These are phyloP conservation scores for Siderastrea siderea DNA, from an alignment of 92 coral and sea anemone species.

Conservation along the genomic window DNA sequence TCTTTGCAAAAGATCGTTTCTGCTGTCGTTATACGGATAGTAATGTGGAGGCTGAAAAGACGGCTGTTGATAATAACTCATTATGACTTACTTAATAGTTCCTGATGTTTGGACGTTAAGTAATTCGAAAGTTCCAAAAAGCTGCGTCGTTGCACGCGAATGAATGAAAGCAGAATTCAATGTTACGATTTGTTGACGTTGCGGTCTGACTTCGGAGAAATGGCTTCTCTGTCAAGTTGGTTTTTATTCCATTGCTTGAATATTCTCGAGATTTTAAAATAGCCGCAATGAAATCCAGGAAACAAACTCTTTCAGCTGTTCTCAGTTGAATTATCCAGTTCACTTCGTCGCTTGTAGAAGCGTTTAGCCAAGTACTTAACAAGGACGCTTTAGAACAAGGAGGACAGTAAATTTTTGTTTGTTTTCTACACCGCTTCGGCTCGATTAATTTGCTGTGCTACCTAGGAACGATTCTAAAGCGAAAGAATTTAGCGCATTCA, in stretches of 20 bases:
- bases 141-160: neutral
- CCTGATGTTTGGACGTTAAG: neutral
- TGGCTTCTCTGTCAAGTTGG: neutral
- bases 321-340: neutral
- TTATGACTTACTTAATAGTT: neutral
- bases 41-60: constrained; percentile 48
- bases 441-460: constrained; percentile 9
- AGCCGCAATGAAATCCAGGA: neutral
- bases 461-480: constrained; percentile 23
- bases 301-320: neutral
- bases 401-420: neutral
- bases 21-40: constrained; percentile 21
- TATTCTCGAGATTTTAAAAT: neutral
- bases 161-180: neutral
- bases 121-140: neutral
- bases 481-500: constrained; percentile 27
- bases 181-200: neutral
- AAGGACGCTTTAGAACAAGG: constrained; percentile 1
- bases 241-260: neutral
- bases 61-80: constrained; percentile 50
- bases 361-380: neutral
- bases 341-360: neutral
- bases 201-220: neutral
- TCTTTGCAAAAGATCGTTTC: neutral
- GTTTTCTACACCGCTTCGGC: neutral